phyloP scores from a whole-genome alignment of 2,888 invertebrate species.

The Seladonia tumulorum region DNA sequence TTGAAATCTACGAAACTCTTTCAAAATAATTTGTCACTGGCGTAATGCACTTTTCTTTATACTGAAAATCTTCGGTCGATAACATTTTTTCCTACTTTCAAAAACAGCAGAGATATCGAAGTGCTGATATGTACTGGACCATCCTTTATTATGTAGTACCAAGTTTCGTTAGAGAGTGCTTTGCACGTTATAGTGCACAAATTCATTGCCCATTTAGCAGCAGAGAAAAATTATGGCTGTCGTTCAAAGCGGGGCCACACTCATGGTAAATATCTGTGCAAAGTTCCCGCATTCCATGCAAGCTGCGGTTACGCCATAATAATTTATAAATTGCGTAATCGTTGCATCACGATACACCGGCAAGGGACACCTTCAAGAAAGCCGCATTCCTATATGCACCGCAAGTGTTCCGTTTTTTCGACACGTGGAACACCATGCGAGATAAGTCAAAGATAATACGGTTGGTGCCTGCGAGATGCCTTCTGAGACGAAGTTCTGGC shows the following conservation, averaged over 20 bases:
- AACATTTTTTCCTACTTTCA: no score
- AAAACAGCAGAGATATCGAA: no score
- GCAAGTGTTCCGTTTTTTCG: conserved; percentile 46
- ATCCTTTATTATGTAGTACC: neutral
- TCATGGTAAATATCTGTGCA: neutral
- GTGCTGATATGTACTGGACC: no score
- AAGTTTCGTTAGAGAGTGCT: neutral
- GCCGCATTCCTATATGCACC: conserved; percentile 55
- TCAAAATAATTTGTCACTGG: no score
- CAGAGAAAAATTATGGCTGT: neutral
- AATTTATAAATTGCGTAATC: conserved; percentile 65
- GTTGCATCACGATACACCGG: conserved; percentile 55
- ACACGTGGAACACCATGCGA: conserved; percentile 14
- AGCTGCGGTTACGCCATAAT: conserved; percentile 52
- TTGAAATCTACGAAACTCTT: no score
- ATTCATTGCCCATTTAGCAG: neutral
- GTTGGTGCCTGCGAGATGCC: neutral
- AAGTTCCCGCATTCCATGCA: conserved; percentile 48
- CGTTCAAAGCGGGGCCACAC: neutral
- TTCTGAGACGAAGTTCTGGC: neutral
- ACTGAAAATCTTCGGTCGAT: no score
- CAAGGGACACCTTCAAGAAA: conserved; percentile 36
- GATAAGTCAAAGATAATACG: conserved; percentile 29
- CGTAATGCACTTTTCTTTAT: no score
- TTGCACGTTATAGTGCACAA: neutral